Evolutionary conservation across 2,888 invertebrate genomes (phyloP).

Genomic region (Neelides folsomi): DNA sequence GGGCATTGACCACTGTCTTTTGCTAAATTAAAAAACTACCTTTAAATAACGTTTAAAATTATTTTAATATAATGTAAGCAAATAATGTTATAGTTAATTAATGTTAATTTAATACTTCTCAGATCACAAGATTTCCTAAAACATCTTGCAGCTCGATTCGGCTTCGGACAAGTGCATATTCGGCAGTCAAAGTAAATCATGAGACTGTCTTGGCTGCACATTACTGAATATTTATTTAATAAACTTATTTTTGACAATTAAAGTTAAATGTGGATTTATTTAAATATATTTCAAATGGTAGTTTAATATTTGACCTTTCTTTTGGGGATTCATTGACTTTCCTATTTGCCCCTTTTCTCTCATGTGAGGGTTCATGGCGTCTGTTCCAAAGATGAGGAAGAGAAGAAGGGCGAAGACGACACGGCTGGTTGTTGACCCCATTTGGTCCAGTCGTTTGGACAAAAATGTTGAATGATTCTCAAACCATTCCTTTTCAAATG

Average conservation of each 20-base stretch:
- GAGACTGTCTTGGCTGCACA: constrained; percentile 21
- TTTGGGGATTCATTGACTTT: too few species aligned
- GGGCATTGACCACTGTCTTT: constrained; percentile 29
- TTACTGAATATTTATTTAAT: constrained; percentile 9
- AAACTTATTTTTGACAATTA: too few species aligned
- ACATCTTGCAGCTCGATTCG: constrained; percentile 24
- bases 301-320: too few species aligned
- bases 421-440: neutral
- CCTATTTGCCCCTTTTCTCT: neutral
- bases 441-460: neutral
- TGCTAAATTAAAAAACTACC: constrained; percentile 11
- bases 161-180: constrained; percentile 23
- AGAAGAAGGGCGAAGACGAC: neutral
- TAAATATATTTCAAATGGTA: too few species aligned
- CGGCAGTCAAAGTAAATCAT: constrained; percentile 26
- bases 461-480: too few species aligned
- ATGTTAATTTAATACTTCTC: constrained; percentile 11
- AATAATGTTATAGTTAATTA: neutral
- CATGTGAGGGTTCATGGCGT: neutral
- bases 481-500: too few species aligned
- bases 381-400: neutral
- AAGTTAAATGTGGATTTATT: too few species aligned
- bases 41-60: neutral
- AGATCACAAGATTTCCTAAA: constrained; percentile 25
- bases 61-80: neutral